These are phyloP conservation scores for Punctoribates punctum DNA, from an alignment of 2,888 invertebrate genomes.

Conservation along the genomic window DNA sequence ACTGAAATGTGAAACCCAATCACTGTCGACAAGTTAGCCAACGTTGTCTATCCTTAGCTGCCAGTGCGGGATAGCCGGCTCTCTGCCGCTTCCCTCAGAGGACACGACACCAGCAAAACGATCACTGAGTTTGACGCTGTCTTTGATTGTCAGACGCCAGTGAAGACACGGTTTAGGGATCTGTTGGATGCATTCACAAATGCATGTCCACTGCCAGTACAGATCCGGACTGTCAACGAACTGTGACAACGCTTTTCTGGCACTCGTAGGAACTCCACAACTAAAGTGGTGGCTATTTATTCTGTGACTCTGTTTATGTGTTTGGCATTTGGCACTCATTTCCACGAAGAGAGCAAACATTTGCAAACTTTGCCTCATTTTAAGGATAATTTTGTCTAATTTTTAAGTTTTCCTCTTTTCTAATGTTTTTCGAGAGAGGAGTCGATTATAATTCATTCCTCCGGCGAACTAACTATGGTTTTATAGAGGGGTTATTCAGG, in stretches of 20 bases:
- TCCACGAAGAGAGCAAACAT: slow-evolving; percentile 19
- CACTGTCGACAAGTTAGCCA: slow-evolving; percentile 15
- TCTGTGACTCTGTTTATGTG: slow-evolving; percentile 10
- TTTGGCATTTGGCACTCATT: neutral
- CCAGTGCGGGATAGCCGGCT: slow-evolving; percentile 2
- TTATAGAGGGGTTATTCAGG: slow-evolving; percentile 4
- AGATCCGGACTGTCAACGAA: slow-evolving; percentile 34
- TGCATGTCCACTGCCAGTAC: slow-evolving; percentile 21
- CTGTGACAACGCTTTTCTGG: slow-evolving; percentile 30
- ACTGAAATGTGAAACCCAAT: slow-evolving; percentile 30
- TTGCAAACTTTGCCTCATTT: slow-evolving; percentile 10
- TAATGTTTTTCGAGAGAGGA: neutral
- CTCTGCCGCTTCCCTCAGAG: slow-evolving; percentile 24
- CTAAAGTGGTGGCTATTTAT: slow-evolving; percentile 24
- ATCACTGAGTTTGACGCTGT: neutral
- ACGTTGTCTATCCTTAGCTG: neutral
- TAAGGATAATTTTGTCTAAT: neutral
- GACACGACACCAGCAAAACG: neutral
- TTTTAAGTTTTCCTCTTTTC: neutral
- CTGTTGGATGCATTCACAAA: slow-evolving; percentile 19
- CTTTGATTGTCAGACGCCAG: slow-evolving; percentile 26
- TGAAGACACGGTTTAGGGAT: neutral
- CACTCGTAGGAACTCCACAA: neutral
- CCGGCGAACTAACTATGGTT: slow-evolving; percentile 20
- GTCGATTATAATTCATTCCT: slow-evolving; percentile 28